A percentile compares a stretch with the other conserved stretches of the same genome.
Conservation (phyloP, 2,113 vertebrate genomes). For the Hoplias malabaricus region DNA sequence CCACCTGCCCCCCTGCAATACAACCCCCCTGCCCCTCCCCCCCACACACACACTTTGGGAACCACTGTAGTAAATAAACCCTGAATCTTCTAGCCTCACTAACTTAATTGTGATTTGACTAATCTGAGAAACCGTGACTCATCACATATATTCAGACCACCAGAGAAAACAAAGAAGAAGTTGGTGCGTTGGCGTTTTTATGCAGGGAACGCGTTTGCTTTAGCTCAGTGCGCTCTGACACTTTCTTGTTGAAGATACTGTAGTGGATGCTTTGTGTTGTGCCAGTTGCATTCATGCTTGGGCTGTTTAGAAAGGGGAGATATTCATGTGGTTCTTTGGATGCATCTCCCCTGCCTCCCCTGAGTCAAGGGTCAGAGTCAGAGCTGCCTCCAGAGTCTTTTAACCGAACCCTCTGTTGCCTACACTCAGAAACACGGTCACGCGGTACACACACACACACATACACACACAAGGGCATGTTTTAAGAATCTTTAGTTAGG, state of each 20-base stretch:
- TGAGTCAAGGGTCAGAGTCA: constrained; percentile 20
- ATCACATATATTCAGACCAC: constrained; percentile 16
- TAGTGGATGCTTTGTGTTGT: constrained; percentile 28
- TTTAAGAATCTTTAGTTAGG: too few species aligned
- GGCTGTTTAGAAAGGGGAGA: constrained; percentile 35
- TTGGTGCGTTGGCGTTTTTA: constrained; percentile 13
- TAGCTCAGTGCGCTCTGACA: constrained; percentile 20
- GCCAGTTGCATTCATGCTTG: constrained; percentile 37
- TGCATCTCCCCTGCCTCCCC: background rate
- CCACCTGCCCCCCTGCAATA: too few species aligned
- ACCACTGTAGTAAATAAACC: too few species aligned
- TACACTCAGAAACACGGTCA: too few species aligned
- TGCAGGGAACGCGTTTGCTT: constrained; percentile 19
- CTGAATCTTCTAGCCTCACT: too few species aligned
- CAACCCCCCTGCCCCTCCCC: too few species aligned
- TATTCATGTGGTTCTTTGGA: constrained; percentile 25
- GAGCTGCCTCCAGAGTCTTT: too few species aligned
- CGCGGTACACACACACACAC: too few species aligned
- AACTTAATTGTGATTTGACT: background rate
- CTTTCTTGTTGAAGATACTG: constrained; percentile 16
- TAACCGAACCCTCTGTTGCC: too few species aligned
- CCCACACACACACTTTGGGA: too few species aligned
- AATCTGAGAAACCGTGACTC: background rate
- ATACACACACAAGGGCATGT: too few species aligned
- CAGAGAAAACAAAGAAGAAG: constrained; percentile 16